Evolutionary conservation across 2,113 vertebrate genomes (phyloP).

Genomic region (Pluvianellus socialis): DNA sequence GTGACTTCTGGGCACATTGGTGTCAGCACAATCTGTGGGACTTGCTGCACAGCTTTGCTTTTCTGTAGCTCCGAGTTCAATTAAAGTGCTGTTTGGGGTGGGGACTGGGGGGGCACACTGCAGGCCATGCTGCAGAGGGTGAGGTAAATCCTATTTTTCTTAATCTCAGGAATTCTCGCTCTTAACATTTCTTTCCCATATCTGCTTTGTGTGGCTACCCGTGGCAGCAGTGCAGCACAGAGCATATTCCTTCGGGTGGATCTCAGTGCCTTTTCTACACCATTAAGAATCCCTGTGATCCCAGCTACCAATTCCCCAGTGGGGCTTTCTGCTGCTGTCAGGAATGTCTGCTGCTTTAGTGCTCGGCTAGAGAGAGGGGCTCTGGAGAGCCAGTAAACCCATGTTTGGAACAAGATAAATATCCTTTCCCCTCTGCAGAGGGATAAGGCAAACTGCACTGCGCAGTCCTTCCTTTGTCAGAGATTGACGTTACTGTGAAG

Average conservation of each 20-base stretch:
- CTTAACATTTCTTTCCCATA: accelerated
- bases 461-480: background rate
- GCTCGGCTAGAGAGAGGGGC: background rate
- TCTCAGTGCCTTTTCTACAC: background rate
- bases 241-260: too few relatives aligned
- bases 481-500: background rate
- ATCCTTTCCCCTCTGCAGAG: background rate
- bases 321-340: background rate
- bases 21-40: background rate
- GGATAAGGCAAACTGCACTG: background rate
- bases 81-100: background rate
- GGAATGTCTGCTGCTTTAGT: background rate
- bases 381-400: background rate
- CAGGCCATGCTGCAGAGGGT: background rate
- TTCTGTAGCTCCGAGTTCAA: background rate
- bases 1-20: accelerated
- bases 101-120: background rate
- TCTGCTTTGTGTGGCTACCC: background rate
- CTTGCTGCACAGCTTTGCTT: background rate
- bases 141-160: background rate
- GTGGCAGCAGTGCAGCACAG: background rate
- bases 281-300: background rate
- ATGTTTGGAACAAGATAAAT: background rate
- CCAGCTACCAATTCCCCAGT: accelerated
- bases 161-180: background rate